These are phyloP conservation scores for Megaleporinus macrocephalus DNA, from an alignment of 2,113 vertebrate species.

Conservation along the genomic window DNA sequence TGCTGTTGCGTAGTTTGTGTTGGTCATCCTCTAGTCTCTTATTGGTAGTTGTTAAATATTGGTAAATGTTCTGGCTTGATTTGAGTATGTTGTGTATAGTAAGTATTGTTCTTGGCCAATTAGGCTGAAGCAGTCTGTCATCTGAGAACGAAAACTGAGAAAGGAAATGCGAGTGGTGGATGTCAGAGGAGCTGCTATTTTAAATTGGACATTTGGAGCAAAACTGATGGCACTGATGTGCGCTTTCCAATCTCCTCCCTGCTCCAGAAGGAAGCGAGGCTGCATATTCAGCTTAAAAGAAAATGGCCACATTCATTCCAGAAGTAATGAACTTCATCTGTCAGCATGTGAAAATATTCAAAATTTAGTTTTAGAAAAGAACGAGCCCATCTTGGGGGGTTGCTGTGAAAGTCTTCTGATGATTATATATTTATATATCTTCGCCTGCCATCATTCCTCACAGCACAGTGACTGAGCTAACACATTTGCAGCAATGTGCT, in stretches of 20 bases:
- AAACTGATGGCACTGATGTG: neutral
- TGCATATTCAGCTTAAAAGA: constrained; percentile 12
- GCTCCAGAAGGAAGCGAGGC: neutral
- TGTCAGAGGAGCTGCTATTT: neutral
- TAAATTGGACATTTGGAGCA: neutral
- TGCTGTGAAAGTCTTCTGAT: neutral
- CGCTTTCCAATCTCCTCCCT: neutral
- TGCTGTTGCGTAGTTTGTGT: no score
- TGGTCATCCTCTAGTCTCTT: no score
- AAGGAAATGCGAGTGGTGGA: neutral
- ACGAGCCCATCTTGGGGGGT: neutral
- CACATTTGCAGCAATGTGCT: neutral
- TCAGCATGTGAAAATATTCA: constrained; percentile 1
- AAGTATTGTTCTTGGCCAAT: neutral
- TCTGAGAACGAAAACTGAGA: neutral
- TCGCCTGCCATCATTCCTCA: neutral
- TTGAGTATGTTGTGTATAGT: no score
- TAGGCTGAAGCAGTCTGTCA: neutral
- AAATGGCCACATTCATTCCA: constrained; percentile 14
- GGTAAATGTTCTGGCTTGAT: no score
- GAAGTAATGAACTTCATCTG: neutral
- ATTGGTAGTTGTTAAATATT: no score
- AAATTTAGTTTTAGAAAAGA: neutral
- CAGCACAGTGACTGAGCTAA: neutral
- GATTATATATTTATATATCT: neutral